Evolutionary conservation across 2,113 vertebrate species (phyloP), one percentile per base, ranked within the genome.

Genomic region (Xiphophorus maculatus): DNA sequence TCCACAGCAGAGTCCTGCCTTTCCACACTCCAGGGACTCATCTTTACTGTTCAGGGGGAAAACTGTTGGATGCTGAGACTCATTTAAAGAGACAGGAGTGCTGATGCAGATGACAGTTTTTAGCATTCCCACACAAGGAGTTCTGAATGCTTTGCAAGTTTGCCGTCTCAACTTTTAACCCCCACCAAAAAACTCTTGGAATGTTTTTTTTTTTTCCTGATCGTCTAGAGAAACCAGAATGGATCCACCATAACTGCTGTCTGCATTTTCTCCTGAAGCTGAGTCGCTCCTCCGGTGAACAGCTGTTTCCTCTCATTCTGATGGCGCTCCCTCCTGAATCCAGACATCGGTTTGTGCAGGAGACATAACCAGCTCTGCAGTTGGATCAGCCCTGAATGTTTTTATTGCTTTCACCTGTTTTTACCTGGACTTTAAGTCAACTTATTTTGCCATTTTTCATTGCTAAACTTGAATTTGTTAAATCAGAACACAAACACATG

Each of bases 361-460:
- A 61, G 68, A 58, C 30, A 3, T 17, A 19, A n/a, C 19, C 68
- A 15, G 48, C 68, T 58, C 51, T 51, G 58, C 69, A n/a, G 44
- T 71, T 33, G 17, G n/a, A 62, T 29, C 58, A 62, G 35, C 54
- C 33, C 61, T 30, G 22, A 8, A 42, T 40, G 17, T 15, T 70
- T 33, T 58, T 28, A 69, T 63, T 63, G 61, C 29, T 65, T 65
- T 65, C 32, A 71, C 1, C 13, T 37, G 19, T 73, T 29, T 66
- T 66, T 86, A 95, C 94, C 95, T 94, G 95, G 96, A 98, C 95
- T 95, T 91, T 91, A 89, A 87, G 93, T 93, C 93, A 84, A 93
- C 90, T 95, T 89, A 91, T 92, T 10, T 62, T 81, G 80, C 15
- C 12, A 51, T 90, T 89, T 87, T 87, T 65, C 91, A 88, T 89